Conservation (phyloP, 2,113 vertebrate genomes). For the Glareola pratincola region DNA sequence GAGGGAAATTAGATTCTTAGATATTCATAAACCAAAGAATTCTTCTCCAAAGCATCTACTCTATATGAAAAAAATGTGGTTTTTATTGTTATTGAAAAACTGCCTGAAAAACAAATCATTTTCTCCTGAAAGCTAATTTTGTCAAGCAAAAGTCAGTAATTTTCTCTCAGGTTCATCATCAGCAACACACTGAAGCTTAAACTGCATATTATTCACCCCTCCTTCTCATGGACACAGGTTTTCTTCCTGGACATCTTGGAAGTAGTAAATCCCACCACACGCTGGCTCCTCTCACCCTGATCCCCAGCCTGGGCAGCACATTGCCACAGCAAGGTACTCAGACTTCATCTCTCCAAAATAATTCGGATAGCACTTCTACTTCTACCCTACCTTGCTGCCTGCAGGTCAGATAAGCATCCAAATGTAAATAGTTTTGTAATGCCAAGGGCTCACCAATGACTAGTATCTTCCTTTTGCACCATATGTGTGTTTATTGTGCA, state of each 20-base stretch:
- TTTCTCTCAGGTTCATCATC: neutral
- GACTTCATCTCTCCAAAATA: neutral
- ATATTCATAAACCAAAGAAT: neutral
- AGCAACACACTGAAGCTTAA: neutral
- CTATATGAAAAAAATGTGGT: neutral
- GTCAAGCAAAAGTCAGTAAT: neutral
- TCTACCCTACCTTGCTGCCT: neutral
- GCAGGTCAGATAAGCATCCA: neutral
- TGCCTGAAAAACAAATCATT: neutral
- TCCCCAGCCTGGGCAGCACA: neutral
- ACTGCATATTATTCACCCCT: neutral
- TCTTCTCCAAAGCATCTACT: neutral
- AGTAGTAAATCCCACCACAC: neutral
- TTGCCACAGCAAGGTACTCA: neutral
- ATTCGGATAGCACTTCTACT: neutral
- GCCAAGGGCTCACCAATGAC: neutral
- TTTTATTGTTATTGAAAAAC: neutral
- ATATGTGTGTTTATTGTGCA: no score
- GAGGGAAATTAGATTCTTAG: neutral
- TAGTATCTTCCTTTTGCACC: neutral
- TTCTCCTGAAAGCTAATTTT: neutral
- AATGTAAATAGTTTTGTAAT: neutral
- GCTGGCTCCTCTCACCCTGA: neutral
- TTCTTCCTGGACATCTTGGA: neutral
- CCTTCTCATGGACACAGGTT: accelerated